Base-by-base conservation (phyloP, 2,888 invertebrate species). In the Drosophila anomalata region DNA sequence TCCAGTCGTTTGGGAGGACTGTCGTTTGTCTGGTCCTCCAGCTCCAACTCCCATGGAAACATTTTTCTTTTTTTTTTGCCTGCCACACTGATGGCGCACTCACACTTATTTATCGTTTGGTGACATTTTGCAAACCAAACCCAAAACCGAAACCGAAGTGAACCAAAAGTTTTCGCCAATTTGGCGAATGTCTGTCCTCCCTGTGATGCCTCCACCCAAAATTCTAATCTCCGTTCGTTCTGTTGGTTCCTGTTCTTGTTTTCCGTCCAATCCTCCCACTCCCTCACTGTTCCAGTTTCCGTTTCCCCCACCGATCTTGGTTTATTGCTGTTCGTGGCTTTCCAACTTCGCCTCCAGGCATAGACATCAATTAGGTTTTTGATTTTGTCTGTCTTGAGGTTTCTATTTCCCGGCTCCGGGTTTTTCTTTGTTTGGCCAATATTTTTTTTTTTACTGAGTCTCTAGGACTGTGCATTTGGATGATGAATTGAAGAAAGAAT, bases 301-400 rank as follows among this genome's bases (percentile, higher is more conserved):
- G 20, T 33, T 33, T 20, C 54, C 29, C 17, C 33, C 26, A 44
- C 12, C 26, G 20, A n/a, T 62, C 70, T 76, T 44, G 44, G 68
- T 76, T 81, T 81, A 81, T 79, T 79, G 81, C 85, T 76, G 85
- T 82, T 85, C 76, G 77, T 76, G 79, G 74, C 80, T 81, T 76
- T 79, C 71, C 61, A 71, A 60, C 74, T 48, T 52, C 17, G 47
- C 57, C 76, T 53, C 65, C 51, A 73, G 73, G 54, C 53, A 63
- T 59, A 77, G 72, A 68, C 81, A 82, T 81, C 86, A 82, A 85
- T 81, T 81, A 82, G 74, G 83, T 69, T 76, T 68, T 76, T 82
- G 79, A 77, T 79, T 79, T 76, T 77, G 79, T 68, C 77, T 79
- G 75, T 73, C 79, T 81, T 63, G 75, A 51, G 75, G 65, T 74